Conservation (phyloP, 2,113 vertebrate genomes). For the Rousettus leschenaultii region DNA sequence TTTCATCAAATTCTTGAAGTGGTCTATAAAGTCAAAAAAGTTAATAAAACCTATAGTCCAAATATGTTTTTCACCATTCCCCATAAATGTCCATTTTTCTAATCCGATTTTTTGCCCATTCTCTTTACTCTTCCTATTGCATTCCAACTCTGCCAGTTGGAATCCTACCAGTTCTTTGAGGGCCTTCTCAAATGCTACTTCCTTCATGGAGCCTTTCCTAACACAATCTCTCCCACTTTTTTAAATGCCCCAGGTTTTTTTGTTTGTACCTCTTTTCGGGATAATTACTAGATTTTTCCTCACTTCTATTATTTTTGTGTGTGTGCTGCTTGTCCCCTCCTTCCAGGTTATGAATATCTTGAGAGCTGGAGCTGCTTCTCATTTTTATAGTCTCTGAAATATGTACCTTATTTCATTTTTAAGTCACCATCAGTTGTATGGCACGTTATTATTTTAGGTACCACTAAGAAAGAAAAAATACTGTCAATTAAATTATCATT, state of each 20-base stretch:
- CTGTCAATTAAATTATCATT: neutral
- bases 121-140: neutral
- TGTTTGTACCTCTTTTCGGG: neutral
- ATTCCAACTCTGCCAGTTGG: neutral
- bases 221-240: neutral
- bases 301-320: neutral
- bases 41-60: neutral
- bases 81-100: neutral
- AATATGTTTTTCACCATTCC: neutral
- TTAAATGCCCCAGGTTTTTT: neutral
- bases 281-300: neutral
- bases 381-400: neutral
- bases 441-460: neutral
- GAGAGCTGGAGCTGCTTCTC: neutral
- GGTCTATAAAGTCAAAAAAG: neutral
- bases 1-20: slow-evolving; percentile 6
- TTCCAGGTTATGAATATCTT: neutral
- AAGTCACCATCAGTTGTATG: neutral
- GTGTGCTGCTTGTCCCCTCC: neutral
- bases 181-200: neutral
- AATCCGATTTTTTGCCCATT: neutral
- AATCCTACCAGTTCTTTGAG: neutral
- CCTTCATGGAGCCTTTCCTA: neutral
- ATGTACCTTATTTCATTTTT: neutral
- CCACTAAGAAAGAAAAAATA: neutral